A percentile compares a stretch with the other conserved stretches of the same genome.
These are phyloP conservation scores for Pararge aegeria DNA, from an alignment of 1,140 invertebrate genomes.

Conservation along the genomic window DNA sequence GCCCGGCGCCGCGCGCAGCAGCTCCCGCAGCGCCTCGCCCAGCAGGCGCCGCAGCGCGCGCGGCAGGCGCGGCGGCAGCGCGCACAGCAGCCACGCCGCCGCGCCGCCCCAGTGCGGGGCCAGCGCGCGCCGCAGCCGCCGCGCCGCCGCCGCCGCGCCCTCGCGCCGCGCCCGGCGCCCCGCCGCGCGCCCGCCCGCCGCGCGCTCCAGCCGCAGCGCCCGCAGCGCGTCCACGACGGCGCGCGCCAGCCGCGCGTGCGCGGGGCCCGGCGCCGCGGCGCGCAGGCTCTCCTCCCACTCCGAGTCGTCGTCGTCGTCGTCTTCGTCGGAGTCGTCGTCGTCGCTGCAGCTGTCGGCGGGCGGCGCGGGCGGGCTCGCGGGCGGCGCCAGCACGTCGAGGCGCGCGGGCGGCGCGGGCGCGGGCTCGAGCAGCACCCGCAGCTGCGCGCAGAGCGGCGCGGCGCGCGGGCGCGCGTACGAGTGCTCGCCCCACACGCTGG, in stretches of 20 bases:
- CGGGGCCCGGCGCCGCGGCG: conserved; percentile 30
- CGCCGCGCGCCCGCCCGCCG: conserved; percentile 22
- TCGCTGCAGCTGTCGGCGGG: conserved; percentile 14
- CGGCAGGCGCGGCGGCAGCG: conserved; percentile 34
- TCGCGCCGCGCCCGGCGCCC: conserved; percentile 29
- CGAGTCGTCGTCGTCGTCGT: conserved; percentile 23
- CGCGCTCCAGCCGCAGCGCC: conserved; percentile 32
- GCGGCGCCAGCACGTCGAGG: conserved; percentile 25
- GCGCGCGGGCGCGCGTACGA: conserved; percentile 49
- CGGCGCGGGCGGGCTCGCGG: conserved; percentile 10
- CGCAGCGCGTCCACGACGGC: conserved; percentile 28
- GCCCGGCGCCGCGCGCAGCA: conserved; percentile 38
- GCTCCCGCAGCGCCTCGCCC: conserved; percentile 31
- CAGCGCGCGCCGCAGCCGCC: conserved; percentile 85
- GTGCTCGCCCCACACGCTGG: conserved; percentile 57
- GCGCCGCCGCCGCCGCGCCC: conserved; percentile 26
- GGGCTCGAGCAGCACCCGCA: conserved; percentile 35
- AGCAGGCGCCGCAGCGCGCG: conserved; percentile 26
- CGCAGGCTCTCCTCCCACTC: conserved; percentile 35
- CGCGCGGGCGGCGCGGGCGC: conserved; percentile 16
- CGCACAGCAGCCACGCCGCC: conserved; percentile 37
- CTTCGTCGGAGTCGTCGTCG: conserved; percentile 4
- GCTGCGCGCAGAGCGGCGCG: conserved; percentile 21
- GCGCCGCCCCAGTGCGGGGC: conserved; percentile 61
- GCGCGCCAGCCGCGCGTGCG: conserved; percentile 25